A percentile compares a stretch with the other conserved stretches of the same genome.
Conservation (phyloP, 2,888 invertebrate genomes). For the Dasypogon diadema region DNA sequence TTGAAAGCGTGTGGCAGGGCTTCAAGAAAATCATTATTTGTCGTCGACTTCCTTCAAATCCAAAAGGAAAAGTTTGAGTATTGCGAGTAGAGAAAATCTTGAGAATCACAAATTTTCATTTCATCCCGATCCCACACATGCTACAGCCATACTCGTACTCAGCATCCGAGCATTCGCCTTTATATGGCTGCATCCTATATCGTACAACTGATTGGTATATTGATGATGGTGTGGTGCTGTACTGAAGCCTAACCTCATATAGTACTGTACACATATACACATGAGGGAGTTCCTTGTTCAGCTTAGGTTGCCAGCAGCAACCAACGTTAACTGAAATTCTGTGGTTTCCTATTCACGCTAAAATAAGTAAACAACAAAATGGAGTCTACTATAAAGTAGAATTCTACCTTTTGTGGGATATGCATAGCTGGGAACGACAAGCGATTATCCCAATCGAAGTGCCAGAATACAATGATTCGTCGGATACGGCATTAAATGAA, state of each 20-base stretch:
- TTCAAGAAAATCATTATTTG: slow-evolving; percentile 36
- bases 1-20: slow-evolving; percentile 9
- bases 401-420: slow-evolving; percentile 27
- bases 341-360: slow-evolving; percentile 41
- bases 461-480: slow-evolving; percentile 22
- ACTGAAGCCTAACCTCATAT: slow-evolving; percentile 20
- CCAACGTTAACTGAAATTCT: slow-evolving; percentile 31
- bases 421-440: slow-evolving; percentile 28
- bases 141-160: neutral
- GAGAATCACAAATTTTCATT: slow-evolving; percentile 34
- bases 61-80: slow-evolving; percentile 14
- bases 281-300: neutral
- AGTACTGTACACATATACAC: neutral
- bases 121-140: slow-evolving; percentile 5
- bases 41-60: slow-evolving; percentile 13
- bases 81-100: slow-evolving; percentile 32
- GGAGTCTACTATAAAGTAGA: slow-evolving; percentile 31
- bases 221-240: neutral
- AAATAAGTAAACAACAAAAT: slow-evolving; percentile 41
- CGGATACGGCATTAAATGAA: neutral
- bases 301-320: slow-evolving; percentile 21
- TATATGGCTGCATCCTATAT: slow-evolving; percentile 28
- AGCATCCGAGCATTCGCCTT: slow-evolving; percentile 17
- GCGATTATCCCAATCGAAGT: slow-evolving; percentile 39
- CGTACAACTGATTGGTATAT: slow-evolving; percentile 17